Conservation (phyloP, 2,113 vertebrate genomes). For the Delphinapterus leucas region DNA sequence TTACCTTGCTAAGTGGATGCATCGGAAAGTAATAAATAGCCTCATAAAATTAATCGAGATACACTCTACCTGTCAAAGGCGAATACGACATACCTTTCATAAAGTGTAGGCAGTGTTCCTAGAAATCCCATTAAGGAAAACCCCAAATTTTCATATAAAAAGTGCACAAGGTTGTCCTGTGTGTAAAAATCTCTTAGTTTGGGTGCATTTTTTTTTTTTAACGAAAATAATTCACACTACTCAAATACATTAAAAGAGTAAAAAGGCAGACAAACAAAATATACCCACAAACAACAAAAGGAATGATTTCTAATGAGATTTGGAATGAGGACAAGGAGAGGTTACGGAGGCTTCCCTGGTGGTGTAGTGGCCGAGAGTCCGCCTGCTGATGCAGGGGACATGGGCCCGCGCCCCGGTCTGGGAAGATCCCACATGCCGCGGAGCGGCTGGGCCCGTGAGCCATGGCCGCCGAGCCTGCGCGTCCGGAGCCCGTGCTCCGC, state of each 20-base stretch:
- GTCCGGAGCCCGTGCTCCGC: too few species aligned
- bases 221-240: conserved; percentile 56
- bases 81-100: neutral
- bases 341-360: too few species aligned
- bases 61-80: neutral
- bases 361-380: too few species aligned
- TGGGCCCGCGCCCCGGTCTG: too few species aligned
- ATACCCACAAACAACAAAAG: conserved; percentile 41
- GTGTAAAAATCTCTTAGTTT: conserved; percentile 55
- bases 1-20: conserved; percentile 27
- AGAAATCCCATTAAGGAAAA: neutral
- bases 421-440: too few species aligned
- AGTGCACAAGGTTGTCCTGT: conserved; percentile 64
- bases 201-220: conserved; percentile 62
- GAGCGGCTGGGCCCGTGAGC: too few species aligned
- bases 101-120: conserved; percentile 24
- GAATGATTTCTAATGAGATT: conserved; percentile 42
- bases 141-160: conserved; percentile 1
- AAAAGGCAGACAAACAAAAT: conserved; percentile 64
- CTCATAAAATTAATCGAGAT: neutral
- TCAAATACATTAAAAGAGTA: conserved; percentile 68
- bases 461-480: too few species aligned
- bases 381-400: too few species aligned
- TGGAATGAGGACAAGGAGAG: neutral
- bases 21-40: conserved; percentile 54